Evolutionary conservation across 1,140 invertebrate species (phyloP).

Genomic region (Saccostrea echinata): DNA sequence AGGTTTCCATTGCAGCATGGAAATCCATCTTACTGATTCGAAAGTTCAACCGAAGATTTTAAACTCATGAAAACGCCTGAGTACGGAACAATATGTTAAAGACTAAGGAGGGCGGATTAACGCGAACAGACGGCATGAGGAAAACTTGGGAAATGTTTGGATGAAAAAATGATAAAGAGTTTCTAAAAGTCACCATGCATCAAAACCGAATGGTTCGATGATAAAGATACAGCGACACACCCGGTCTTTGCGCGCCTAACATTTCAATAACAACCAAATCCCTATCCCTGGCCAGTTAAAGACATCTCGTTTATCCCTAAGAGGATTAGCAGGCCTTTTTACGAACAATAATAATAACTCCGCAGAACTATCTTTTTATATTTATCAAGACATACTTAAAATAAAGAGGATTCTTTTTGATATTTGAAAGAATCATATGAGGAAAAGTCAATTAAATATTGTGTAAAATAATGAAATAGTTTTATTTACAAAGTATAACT

Average conservation of each 20-base stretch:
- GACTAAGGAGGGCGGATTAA: slow-evolving; percentile 34
- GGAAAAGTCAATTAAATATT: neutral
- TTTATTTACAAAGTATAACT: neutral
- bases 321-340: slow-evolving; percentile 72
- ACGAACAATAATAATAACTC: slow-evolving; percentile 67
- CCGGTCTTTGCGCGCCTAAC: slow-evolving; percentile 55
- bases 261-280: slow-evolving; percentile 60
- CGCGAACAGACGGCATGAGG: slow-evolving; percentile 26
- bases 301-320: slow-evolving; percentile 68
- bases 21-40: slow-evolving; percentile 89
- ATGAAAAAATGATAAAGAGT: slow-evolving; percentile 11
- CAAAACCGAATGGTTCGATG: neutral
- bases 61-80: slow-evolving; percentile 25
- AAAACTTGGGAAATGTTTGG: slow-evolving; percentile 15
- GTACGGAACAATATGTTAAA: slow-evolving; percentile 44
- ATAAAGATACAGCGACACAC: slow-evolving; percentile 45
- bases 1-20: slow-evolving; percentile 98
- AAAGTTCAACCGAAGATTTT: slow-evolving; percentile 44
- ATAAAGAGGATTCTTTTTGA: neutral
- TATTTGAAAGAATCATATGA: neutral
- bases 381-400: neutral
- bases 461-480: neutral
- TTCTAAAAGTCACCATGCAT: slow-evolving; percentile 36
- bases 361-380: slow-evolving; percentile 56
- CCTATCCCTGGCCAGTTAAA: slow-evolving; percentile 70